A percentile compares a stretch with the other conserved stretches of the same genome.
Conservation (phyloP, 1,140 invertebrate species). For the Drosophila obscura region DNA sequence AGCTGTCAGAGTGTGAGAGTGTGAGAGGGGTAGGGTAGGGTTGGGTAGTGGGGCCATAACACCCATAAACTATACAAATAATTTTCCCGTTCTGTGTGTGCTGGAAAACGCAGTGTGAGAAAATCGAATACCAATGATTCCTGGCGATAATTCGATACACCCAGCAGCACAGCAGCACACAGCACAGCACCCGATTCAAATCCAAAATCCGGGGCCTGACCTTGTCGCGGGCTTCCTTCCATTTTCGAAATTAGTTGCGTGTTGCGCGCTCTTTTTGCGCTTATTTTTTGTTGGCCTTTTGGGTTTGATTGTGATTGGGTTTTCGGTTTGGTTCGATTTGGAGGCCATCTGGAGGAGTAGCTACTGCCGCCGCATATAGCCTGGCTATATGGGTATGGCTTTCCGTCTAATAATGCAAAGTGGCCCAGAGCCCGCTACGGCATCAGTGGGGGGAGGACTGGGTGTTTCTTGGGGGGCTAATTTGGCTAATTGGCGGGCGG, state of each 20-base stretch:
- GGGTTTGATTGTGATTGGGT: constrained; percentile 22
- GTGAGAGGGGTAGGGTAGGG: neutral
- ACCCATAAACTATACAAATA: constrained; percentile 76
- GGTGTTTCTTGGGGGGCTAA: constrained; percentile 36
- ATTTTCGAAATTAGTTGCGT: constrained; percentile 73
- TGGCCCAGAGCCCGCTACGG: constrained; percentile 9
- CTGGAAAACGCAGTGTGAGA: constrained; percentile 70
- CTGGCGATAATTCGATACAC: neutral
- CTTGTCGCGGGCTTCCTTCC: constrained; percentile 50
- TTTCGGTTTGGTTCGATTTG: constrained; percentile 28
- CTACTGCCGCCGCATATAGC: constrained; percentile 4
- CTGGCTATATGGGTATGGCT: constrained; percentile 19
- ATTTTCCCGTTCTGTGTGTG: constrained; percentile 27
- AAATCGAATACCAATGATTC: constrained; percentile 31
- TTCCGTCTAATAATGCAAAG: constrained; percentile 59
- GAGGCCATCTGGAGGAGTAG: constrained; percentile 47
- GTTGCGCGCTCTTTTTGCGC: constrained; percentile 43
- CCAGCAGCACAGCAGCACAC: neutral
- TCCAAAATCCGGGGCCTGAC: constrained; percentile 42
- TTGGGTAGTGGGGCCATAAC: neutral
- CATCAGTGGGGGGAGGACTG: no score
- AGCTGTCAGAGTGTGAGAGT: constrained; percentile 4
- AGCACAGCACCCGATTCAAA: constrained; percentile 1
- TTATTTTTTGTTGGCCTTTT: constrained; percentile 8
- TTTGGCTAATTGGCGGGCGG: constrained; percentile 64